A percentile compares a stretch with the other conserved stretches of the same genome.
Conservation (phyloP, 1,140 invertebrate species). For the Drosophila malerkotliana region DNA sequence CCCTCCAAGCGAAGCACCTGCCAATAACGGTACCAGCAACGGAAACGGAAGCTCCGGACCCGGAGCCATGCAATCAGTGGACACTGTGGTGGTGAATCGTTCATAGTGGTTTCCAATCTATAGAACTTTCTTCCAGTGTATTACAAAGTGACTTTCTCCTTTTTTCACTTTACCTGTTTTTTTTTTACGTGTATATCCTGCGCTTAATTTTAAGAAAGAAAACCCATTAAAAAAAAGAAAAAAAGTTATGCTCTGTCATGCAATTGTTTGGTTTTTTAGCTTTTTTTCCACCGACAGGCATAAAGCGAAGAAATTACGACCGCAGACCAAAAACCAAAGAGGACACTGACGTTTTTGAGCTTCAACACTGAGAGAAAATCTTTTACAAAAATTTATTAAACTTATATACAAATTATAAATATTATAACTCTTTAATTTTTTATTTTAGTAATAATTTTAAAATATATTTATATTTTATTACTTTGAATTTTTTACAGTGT, state of each 20-base stretch:
- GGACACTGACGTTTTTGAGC: constrained; percentile 14
- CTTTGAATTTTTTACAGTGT: neutral
- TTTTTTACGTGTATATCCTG: constrained; percentile 7
- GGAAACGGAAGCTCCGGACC: constrained; percentile 15
- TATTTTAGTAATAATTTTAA: neutral
- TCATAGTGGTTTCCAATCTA: constrained; percentile 24
- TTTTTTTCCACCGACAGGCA: neutral
- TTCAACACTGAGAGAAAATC: neutral
- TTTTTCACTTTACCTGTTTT: neutral
- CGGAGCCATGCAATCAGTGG: constrained; percentile 39
- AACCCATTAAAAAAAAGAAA: constrained; percentile 41
- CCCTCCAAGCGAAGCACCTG: constrained; percentile 4
- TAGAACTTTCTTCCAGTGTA: constrained; percentile 12
- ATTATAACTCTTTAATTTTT: no score
- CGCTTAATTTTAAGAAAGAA: constrained; percentile 23
- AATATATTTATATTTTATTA: neutral
- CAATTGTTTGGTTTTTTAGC: constrained; percentile 11
- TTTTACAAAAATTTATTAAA: neutral
- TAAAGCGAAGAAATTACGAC: constrained; percentile 39
- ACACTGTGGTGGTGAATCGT: constrained; percentile 62
- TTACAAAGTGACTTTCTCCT: neutral
- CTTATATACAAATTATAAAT: no score
- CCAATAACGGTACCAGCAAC: constrained; percentile 17
- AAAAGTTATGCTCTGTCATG: constrained; percentile 29
- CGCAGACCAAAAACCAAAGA: constrained; percentile 47